Evolutionary conservation across 2,888 invertebrate species (phyloP), one percentile per base, ranked within the genome.

Genomic region (Serrognathus titanus): DNA sequence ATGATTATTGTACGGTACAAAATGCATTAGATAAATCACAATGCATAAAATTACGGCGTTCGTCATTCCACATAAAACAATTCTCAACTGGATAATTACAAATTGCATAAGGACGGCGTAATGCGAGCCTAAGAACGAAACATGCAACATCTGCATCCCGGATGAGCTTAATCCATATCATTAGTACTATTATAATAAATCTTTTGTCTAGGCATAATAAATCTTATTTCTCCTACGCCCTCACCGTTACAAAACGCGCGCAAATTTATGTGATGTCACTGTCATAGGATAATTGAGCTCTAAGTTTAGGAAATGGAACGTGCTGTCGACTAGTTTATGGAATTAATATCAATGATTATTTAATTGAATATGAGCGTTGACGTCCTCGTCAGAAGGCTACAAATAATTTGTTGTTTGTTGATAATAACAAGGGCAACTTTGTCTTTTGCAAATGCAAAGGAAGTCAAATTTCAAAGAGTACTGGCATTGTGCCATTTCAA

Each of bases 131-230:
- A 31, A 31, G 24, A 31, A 31, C 20, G n/a, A 43, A 43, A 13
- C 43, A 16, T 20, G 20, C 43, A 39, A 39, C 39, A 43, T 43
- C 43, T 43, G 43, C 43, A 43, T 43, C 43, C 43, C 43, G 43
- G 43, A 43, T 43, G 43, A 43, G 43, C 16, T 43, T 43, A 43
- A 43, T 43, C 43, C 43, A 16, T 43, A 16, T 43, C 43, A 20
- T 43, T 43, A 43, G 43, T 11, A 43, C 20, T 43, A 43, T 43
- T 43, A 43, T 43, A 43, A 43, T 43, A 43, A 43, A 43, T 43
- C 43, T 43, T 43, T 43, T 20, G 43, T 43, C 43, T 20, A 43
- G 43, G 16, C 9, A 11, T 20, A 20, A 43, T 43, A 43, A 43
- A 43, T 43, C 43, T 43, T 43, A 43, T 43, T 20, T 9, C 43